Evolutionary conservation across 2,888 invertebrate genomes (phyloP).

Genomic region (Bombylius discolor): DNA sequence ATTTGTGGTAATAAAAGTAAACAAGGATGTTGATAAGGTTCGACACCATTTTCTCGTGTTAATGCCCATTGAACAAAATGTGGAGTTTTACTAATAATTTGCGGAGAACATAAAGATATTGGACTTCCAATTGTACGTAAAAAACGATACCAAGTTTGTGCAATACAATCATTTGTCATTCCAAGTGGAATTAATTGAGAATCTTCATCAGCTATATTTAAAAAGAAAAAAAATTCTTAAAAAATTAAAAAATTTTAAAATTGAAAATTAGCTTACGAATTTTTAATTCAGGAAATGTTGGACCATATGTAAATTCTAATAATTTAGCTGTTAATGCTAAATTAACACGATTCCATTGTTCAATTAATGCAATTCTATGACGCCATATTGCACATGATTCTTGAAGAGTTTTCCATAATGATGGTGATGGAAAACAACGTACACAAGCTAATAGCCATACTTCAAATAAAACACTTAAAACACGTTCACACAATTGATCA

Average conservation of each 20-base stretch:
- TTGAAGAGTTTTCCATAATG: constrained; percentile 87
- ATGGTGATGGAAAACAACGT: constrained; percentile 84
- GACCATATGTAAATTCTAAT: constrained; percentile 78
- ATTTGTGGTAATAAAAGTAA: constrained; percentile 71
- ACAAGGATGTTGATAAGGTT: constrained; percentile 86
- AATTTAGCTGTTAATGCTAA: constrained; percentile 75
- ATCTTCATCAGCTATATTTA: constrained; percentile 66
- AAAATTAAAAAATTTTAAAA: background rate
- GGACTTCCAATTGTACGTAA: constrained; percentile 91
- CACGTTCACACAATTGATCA: constrained; percentile 86
- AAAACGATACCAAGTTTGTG: constrained; percentile 93
- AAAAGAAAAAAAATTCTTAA: background rate
- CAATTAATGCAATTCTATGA: constrained; percentile 81
- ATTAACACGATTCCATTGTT: constrained; percentile 92
- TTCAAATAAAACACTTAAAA: constrained; percentile 86
- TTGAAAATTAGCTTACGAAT: constrained; percentile 46
- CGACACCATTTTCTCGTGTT: constrained; percentile 61
- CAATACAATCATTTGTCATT: constrained; percentile 80
- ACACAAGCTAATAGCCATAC: constrained; percentile 51
- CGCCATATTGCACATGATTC: constrained; percentile 90
- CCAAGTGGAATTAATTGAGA: constrained; percentile 63
- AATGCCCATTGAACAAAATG: constrained; percentile 66
- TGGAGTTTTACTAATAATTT: constrained; percentile 54
- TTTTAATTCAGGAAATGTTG: constrained; percentile 66
- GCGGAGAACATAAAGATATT: constrained; percentile 78